Evolutionary conservation across 2,113 vertebrate species (phyloP).

Genomic region (Mola mola): DNA sequence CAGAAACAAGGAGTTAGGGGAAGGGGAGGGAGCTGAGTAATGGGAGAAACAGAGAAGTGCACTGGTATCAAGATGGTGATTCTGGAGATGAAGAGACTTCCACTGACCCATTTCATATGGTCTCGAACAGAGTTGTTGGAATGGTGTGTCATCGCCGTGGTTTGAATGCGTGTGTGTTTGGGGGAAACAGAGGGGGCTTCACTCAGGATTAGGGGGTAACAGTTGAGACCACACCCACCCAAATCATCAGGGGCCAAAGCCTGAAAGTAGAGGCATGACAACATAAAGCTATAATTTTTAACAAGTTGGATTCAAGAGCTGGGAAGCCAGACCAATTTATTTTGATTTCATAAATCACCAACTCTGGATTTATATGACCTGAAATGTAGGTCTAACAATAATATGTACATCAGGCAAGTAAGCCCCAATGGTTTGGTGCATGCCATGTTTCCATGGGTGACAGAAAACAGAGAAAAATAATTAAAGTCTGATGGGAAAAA

Average conservation of each 20-base stretch:
- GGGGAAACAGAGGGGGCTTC: constrained; percentile 71
- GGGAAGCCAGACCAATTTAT: constrained; percentile 25
- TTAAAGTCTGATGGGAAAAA: constrained; percentile 2
- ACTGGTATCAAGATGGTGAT: constrained; percentile 52
- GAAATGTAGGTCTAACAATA: constrained; percentile 22
- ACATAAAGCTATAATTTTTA: constrained; percentile 49
- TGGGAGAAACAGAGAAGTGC: constrained; percentile 34
- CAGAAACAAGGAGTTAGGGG: constrained; percentile 21
- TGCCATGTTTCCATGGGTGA: constrained; percentile 4
- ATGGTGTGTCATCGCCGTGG: constrained; percentile 83
- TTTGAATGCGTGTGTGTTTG: constrained; percentile 81
- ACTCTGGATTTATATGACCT: constrained; percentile 30
- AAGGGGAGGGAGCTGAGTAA: constrained; percentile 16
- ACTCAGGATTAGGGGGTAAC: constrained; percentile 76
- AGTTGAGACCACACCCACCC: constrained; percentile 79
- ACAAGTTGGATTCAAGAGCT: constrained; percentile 37
- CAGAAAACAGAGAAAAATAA: constrained; percentile 10
- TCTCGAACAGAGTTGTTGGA: constrained; percentile 83
- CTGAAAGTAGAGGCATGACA: constrained; percentile 78
- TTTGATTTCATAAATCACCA: constrained; percentile 10
- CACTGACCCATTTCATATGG: constrained; percentile 87
- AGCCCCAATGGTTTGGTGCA: constrained; percentile 57
- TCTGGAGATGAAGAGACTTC: constrained; percentile 68
- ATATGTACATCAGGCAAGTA: constrained; percentile 18
- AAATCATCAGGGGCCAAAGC: constrained; percentile 81